These are phyloP conservation scores for Drosophila vallismaia DNA, from an alignment of 2,888 invertebrate species.

Conservation along the genomic window DNA sequence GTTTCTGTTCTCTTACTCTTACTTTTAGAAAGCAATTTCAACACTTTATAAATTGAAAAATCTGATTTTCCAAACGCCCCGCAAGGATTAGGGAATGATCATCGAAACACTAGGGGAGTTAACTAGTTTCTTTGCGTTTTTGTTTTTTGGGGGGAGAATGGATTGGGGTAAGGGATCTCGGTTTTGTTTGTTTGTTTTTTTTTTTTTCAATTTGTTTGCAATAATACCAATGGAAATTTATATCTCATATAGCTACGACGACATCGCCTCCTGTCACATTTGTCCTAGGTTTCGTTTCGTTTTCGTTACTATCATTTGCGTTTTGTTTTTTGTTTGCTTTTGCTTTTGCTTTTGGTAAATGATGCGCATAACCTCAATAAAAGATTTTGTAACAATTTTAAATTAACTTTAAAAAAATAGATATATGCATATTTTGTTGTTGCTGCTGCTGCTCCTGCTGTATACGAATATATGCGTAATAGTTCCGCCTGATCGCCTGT, in stretches of 20 bases:
- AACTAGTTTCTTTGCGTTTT: not conserved
- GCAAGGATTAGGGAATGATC: constrained; percentile 32
- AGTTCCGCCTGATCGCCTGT: constrained; percentile 19
- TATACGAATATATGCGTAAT: constrained; percentile 45
- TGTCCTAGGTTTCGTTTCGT: constrained; percentile 40
- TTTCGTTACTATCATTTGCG: constrained; percentile 38
- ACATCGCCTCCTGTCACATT: constrained; percentile 28
- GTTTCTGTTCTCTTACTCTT: constrained; percentile 47
- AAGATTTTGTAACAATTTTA: constrained; percentile 72
- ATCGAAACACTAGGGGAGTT: constrained; percentile 1
- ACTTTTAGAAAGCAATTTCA: constrained; percentile 68
- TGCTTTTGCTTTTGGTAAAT: constrained; percentile 45
- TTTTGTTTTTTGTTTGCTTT: constrained; percentile 15
- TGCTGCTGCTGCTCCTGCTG: constrained; percentile 23
- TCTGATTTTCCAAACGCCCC: constrained; percentile 62
- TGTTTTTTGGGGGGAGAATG: not conserved
- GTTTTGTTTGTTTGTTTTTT: constrained; percentile 2
- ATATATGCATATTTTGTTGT: constrained; percentile 45
- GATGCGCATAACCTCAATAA: constrained; percentile 68
- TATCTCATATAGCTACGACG: constrained; percentile 17
- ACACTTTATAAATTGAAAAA: constrained; percentile 67
- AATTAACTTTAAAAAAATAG: constrained; percentile 65
- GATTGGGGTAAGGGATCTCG: constrained; percentile 6
- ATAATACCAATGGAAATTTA: constrained; percentile 34
- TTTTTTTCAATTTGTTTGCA: constrained; percentile 2